A percentile compares a stretch with the other conserved stretches of the same genome.
These are phyloP conservation scores for Tringa solitaria DNA, from an alignment of 2,113 vertebrate species.

Conservation along the genomic window DNA sequence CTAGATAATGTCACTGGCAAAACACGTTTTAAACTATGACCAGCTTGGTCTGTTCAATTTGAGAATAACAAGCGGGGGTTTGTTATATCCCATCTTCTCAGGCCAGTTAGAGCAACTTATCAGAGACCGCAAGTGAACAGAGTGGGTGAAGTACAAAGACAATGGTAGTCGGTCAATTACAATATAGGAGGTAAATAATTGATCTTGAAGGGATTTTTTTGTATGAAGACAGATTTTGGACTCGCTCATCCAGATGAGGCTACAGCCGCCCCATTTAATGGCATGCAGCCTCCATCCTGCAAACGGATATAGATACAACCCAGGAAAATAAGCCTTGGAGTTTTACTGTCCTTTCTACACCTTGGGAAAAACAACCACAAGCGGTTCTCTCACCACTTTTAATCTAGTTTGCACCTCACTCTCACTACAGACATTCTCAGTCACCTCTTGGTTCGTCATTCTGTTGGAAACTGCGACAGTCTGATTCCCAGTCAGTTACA, in stretches of 20 bases:
- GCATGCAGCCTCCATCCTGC: neutral
- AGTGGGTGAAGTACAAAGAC: neutral
- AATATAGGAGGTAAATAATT: neutral
- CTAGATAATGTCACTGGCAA: neutral
- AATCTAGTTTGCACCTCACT: neutral
- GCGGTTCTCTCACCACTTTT: neutral
- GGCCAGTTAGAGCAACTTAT: neutral
- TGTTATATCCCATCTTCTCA: neutral
- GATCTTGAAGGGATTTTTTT: neutral
- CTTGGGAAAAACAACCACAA: neutral
- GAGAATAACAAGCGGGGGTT: neutral
- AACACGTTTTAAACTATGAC: neutral
- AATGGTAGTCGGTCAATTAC: neutral
- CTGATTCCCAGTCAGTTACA: neutral
- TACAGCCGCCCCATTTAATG: neutral
- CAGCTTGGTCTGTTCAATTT: neutral
- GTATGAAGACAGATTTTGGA: neutral
- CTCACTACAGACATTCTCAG: neutral
- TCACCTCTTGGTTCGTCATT: neutral
- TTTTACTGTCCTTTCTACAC: neutral
- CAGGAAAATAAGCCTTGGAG: neutral
- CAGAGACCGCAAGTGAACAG: neutral
- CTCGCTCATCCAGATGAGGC: neutral
- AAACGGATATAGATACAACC: neutral
- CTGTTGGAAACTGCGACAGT: neutral